A percentile compares a stretch with the other conserved stretches of the same genome.
These are phyloP conservation scores for Harmothoe impar DNA, from an alignment of 2,888 invertebrate species.

Conservation along the genomic window DNA sequence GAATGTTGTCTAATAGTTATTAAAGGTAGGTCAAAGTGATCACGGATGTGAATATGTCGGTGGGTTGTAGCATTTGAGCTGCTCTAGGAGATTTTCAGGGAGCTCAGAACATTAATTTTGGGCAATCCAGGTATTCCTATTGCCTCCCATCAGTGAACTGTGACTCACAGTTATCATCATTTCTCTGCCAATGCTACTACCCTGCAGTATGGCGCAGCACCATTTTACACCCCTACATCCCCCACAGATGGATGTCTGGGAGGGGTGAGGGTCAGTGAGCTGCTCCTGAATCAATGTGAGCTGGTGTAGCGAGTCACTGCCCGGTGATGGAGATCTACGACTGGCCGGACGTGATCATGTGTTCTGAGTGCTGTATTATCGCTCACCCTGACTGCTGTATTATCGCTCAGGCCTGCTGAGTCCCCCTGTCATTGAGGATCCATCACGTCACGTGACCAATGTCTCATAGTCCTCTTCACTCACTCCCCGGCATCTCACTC, in stretches of 20 bases:
- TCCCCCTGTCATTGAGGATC: neutral
- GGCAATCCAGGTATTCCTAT: too few species aligned
- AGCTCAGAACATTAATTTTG: too few species aligned
- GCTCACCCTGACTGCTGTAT: slow-evolving; percentile 22
- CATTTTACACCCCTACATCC: too few species aligned
- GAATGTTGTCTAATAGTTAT: too few species aligned
- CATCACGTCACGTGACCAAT: neutral
- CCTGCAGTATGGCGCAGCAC: too few species aligned
- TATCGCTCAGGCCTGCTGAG: neutral
- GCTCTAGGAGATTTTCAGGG: too few species aligned
- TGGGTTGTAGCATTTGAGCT: too few species aligned
- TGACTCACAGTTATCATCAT: too few species aligned
- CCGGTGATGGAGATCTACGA: slow-evolving; percentile 14
- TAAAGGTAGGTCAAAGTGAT: too few species aligned
- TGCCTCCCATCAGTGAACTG: too few species aligned
- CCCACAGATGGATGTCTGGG: neutral
- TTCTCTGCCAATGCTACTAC: too few species aligned
- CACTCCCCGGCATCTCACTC: neutral
- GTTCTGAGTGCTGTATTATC: slow-evolving; percentile 8
- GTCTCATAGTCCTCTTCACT: neutral
- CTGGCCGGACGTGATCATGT: neutral
- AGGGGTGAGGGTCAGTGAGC: neutral
- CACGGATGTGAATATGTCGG: too few species aligned
- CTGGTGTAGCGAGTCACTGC: neutral
- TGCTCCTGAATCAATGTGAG: neutral